Evolutionary conservation across 2,797 vertebrate species (phyloP).

Genomic region (Nannoperca obscura): DNA sequence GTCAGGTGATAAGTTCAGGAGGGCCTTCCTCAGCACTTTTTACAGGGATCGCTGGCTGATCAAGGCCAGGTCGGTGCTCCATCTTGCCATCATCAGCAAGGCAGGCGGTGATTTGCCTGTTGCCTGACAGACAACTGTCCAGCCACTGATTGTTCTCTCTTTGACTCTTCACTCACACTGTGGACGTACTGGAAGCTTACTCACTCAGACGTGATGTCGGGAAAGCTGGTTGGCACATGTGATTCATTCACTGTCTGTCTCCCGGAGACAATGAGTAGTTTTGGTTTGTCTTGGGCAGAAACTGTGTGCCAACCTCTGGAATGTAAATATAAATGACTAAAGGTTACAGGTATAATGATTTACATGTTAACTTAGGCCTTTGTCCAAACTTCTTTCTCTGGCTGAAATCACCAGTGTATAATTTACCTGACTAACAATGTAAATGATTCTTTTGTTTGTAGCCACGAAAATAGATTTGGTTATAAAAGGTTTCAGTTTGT

Average conservation of each 20-base stretch:
- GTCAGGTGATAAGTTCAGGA: constrained; percentile 70
- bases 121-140: constrained; percentile 7
- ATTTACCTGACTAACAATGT: background rate
- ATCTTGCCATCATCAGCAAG: constrained; percentile 17
- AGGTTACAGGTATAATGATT: background rate
- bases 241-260: background rate
- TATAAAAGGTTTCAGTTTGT: background rate
- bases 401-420: background rate
- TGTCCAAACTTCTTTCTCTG: background rate
- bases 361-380: background rate
- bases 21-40: constrained; percentile 63
- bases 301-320: background rate
- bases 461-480: background rate
- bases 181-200: background rate
- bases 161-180: background rate
- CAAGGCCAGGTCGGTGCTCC: constrained; percentile 37
- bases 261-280: background rate
- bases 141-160: background rate
- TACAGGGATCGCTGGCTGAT: background rate
- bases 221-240: background rate
- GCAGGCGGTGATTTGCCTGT: background rate
- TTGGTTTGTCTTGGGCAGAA: background rate
- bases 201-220: background rate
- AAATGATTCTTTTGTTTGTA: constrained; percentile 5
- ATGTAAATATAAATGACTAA: background rate